These are phyloP conservation scores for Struthio camelus DNA, from an alignment of 2,113 vertebrate genomes.

Conservation along the genomic window DNA sequence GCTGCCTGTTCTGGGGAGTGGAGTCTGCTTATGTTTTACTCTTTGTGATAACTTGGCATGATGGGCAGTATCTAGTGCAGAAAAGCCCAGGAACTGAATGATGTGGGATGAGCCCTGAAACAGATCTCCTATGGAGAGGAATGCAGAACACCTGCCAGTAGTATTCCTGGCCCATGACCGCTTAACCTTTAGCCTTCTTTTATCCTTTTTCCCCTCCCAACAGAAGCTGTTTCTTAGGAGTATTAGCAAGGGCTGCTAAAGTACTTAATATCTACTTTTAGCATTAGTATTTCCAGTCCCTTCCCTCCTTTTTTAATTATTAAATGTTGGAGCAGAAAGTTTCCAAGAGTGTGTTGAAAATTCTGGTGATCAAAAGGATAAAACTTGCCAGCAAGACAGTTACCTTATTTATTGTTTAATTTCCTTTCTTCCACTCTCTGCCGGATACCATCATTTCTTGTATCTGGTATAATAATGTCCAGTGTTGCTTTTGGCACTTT, in stretches of 20 bases:
- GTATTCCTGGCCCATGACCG: not conserved
- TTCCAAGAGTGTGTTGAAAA: slow-evolving; percentile 25
- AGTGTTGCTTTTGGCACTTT: slow-evolving; percentile 57
- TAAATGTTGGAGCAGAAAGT: slow-evolving; percentile 49
- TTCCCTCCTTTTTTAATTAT: slow-evolving; percentile 26
- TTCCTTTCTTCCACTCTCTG: slow-evolving; percentile 57
- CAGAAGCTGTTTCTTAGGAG: not conserved
- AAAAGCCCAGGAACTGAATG: not conserved
- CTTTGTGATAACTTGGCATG: not conserved
- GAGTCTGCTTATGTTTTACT: not conserved
- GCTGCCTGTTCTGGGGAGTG: not conserved
- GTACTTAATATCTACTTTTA: slow-evolving; percentile 45
- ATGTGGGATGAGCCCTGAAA: not conserved
- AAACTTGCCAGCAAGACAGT: slow-evolving; percentile 10
- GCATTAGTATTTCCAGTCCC: slow-evolving; percentile 32
- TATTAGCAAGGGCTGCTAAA: slow-evolving; percentile 42
- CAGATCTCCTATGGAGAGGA: not conserved
- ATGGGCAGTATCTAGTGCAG: not conserved
- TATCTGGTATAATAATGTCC: slow-evolving; percentile 62
- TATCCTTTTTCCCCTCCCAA: not conserved
- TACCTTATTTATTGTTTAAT: slow-evolving; percentile 66
- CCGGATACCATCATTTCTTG: slow-evolving; percentile 17
- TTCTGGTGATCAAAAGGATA: slow-evolving; percentile 18
- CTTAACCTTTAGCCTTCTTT: slow-evolving; percentile 17
- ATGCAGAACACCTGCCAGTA: not conserved